phyloP scores from a whole-genome alignment of 2,113 vertebrate genomes.

The Trichechus manatus region DNA sequence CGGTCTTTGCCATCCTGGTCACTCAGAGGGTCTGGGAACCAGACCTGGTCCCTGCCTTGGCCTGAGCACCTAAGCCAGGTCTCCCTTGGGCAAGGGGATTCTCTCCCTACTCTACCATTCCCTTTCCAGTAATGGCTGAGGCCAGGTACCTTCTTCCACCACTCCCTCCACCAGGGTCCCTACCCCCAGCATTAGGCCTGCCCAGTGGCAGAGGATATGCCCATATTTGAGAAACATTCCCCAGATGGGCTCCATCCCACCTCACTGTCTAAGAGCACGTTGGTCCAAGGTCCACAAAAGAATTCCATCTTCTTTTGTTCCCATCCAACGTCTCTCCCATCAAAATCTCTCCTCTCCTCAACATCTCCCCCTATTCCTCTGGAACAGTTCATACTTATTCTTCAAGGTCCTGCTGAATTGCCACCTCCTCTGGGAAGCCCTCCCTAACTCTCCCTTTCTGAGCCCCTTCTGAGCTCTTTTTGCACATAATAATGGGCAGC shows the following conservation, averaged over 20 bases:
- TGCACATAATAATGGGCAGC: neutral
- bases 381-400: neutral
- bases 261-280: neutral
- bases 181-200: neutral
- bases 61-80: neutral
- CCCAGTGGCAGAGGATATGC: neutral
- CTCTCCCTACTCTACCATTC: neutral
- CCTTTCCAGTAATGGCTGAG: neutral
- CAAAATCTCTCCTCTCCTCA: neutral
- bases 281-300: neutral
- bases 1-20: neutral
- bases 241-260: neutral
- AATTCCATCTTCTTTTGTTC: conserved; percentile 4
- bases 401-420: neutral
- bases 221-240: neutral
- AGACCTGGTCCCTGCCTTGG: neutral
- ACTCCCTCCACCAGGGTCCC: neutral
- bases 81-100: neutral
- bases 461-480: neutral
- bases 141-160: neutral
- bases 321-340: neutral
- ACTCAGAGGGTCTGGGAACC: neutral
- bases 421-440: neutral
- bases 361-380: neutral
- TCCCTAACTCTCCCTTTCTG: neutral